Evolutionary conservation across 2,113 vertebrate species (phyloP).

Genomic region (Pelecanoides urinatrix): DNA sequence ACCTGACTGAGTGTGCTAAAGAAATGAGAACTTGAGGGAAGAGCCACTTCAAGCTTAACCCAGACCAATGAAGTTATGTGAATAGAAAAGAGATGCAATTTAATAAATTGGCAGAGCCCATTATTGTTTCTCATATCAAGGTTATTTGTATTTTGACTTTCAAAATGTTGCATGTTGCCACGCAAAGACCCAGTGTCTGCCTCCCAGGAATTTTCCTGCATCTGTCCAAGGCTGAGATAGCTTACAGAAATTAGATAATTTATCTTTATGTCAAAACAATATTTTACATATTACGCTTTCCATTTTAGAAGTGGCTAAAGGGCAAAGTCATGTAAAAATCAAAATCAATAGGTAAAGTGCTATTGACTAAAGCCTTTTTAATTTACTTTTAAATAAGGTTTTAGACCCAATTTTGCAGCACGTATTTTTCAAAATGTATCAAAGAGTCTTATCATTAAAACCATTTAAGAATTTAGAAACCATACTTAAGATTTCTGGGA

Average conservation of each 20-base stretch:
- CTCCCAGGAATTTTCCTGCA: constrained; percentile 18
- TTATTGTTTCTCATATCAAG: background rate
- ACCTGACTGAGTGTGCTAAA: background rate
- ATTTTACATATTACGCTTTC: constrained; percentile 46
- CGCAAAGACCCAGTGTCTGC: background rate
- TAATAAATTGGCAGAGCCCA: constrained; percentile 22
- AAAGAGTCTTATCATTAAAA: background rate
- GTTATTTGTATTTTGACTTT: constrained; percentile 49
- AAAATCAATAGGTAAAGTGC: background rate
- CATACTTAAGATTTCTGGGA: background rate
- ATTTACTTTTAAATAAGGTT: background rate
- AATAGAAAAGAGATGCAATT: background rate
- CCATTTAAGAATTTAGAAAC: background rate
- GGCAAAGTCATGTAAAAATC: background rate
- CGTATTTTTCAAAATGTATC: background rate
- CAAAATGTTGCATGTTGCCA: background rate
- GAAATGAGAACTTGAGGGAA: background rate
- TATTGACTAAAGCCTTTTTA: background rate
- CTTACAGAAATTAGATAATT: constrained; percentile 49
- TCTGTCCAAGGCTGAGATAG: constrained; percentile 14
- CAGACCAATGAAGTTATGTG: background rate
- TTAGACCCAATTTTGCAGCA: background rate
- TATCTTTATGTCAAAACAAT: constrained; percentile 53
- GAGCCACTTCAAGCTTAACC: background rate
- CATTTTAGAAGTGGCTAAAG: constrained; percentile 24